These are phyloP conservation scores for Gobius niger DNA, from an alignment of 2,113 vertebrate species.

Conservation along the genomic window DNA sequence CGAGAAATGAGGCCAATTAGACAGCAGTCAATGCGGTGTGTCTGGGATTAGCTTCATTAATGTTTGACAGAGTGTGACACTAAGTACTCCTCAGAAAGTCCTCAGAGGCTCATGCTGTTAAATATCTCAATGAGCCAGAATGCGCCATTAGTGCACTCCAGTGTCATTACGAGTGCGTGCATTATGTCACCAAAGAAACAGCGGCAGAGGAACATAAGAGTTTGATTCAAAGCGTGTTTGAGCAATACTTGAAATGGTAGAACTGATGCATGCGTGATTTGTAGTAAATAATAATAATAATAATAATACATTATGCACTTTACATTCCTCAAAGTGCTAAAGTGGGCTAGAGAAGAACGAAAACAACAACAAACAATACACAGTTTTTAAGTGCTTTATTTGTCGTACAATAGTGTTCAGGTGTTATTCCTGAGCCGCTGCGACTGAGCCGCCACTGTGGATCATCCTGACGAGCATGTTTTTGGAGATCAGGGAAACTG, in stretches of 20 bases:
- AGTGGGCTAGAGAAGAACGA: no score
- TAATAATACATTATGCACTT: no score
- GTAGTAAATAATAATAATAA: no score
- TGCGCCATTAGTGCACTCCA: slow-evolving; percentile 29
- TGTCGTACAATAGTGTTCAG: no score
- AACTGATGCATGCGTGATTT: neutral
- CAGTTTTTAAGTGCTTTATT: no score
- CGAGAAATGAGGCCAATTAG: slow-evolving; percentile 5
- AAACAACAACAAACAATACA: no score
- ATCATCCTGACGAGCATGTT: no score
- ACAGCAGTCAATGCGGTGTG: slow-evolving; percentile 5
- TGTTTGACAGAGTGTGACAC: slow-evolving; percentile 20
- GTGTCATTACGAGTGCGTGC: slow-evolving; percentile 35
- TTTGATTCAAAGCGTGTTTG: slow-evolving; percentile 11
- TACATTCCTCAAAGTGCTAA: no score
- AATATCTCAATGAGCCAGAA: slow-evolving; percentile 37
- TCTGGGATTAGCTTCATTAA: slow-evolving; percentile 17
- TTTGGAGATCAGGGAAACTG: no score
- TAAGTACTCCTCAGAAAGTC: slow-evolving; percentile 35
- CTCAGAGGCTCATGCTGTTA: slow-evolving; percentile 27
- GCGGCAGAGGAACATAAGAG: slow-evolving; percentile 12
- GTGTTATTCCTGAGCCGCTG: no score
- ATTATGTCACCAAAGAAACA: slow-evolving; percentile 5
- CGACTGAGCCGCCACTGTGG: no score
- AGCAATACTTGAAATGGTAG: slow-evolving; percentile 8